These are phyloP conservation scores for Eupithecia vulgata DNA, from an alignment of 2,888 invertebrate genomes.

Conservation along the genomic window DNA sequence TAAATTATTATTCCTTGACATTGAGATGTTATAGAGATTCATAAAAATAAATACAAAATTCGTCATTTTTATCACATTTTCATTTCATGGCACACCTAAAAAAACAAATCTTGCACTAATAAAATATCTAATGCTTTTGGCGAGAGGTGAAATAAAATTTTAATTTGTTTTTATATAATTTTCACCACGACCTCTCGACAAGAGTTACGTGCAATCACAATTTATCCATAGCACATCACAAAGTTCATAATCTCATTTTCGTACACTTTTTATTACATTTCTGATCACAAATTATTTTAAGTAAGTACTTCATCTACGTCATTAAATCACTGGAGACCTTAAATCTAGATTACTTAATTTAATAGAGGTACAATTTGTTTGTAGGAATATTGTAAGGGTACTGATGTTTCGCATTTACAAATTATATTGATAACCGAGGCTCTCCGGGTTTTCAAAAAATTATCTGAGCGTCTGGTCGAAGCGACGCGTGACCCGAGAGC, in stretches of 20 bases:
- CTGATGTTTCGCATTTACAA: no score
- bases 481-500: no score
- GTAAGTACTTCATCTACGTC: neutral
- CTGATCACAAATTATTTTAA: neutral
- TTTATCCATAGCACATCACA: neutral
- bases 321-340: neutral
- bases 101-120: conserved; percentile 23
- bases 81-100: conserved; percentile 47
- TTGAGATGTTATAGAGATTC: conserved; percentile 38
- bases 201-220: neutral
- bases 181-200: neutral
- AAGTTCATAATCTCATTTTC: neutral
- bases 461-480: no score
- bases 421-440: no score
- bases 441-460: no score
- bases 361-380: neutral
- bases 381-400: no score
- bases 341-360: neutral
- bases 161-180: neutral
- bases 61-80: conserved; percentile 52
- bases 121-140: neutral
- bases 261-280: neutral
- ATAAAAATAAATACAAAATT: conserved; percentile 43
- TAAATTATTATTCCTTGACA: conserved; percentile 33
- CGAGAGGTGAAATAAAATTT: neutral